Base-by-base conservation (phyloP, 1,140 invertebrate species). In the Penaeus chinensis region DNA sequence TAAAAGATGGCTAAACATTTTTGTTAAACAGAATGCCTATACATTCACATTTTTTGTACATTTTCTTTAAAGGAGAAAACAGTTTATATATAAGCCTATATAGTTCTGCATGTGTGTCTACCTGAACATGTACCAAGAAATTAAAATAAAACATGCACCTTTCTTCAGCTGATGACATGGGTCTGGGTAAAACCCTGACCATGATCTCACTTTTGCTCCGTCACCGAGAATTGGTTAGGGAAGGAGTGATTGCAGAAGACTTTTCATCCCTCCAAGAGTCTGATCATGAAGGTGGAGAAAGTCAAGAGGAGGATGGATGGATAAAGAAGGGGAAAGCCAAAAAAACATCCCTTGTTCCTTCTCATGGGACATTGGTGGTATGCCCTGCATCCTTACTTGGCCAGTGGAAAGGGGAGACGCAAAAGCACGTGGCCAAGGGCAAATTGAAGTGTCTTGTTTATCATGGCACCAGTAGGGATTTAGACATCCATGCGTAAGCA, bases 151-250 rank as follows among this genome's bases (percentile, higher is more conserved):
- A 22, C 13, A 37, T 22, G n/a, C 89, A 24, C 47, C 13, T 91
- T 91, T 91, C 87, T 91, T 87, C 91, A 94, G 97, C 97, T 81
- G 98, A 99, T 93, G 98, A 99, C 91, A 99, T 99, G 98, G 98
- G 98, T 54, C 91, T 94, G 19, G 90, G 89, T 19, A 90, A 99
- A 92, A 99, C 98, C 0, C 92, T 99, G 10, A 97, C 96, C 0
- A 97, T 98, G 95, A 97, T 99, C 88, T 94, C 97, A 0, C 92
- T 98, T 7, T 93, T 97, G 5, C 91, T 96, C 1, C 92, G 93
- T 65, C 92, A 93, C 85, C 90, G 89, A 66, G 92, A 92, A 84
- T 54, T 91, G 27, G 61, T 88, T 7, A 76, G 87, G 47, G 88
- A 47, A 24, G 90, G 88, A 32, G 27, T 20, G 27, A 86, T 87